A percentile compares a stretch with the other conserved stretches of the same genome.
phyloP scores from a whole-genome alignment of 2,113 vertebrate genomes.

The Barnardius zonarius region DNA sequence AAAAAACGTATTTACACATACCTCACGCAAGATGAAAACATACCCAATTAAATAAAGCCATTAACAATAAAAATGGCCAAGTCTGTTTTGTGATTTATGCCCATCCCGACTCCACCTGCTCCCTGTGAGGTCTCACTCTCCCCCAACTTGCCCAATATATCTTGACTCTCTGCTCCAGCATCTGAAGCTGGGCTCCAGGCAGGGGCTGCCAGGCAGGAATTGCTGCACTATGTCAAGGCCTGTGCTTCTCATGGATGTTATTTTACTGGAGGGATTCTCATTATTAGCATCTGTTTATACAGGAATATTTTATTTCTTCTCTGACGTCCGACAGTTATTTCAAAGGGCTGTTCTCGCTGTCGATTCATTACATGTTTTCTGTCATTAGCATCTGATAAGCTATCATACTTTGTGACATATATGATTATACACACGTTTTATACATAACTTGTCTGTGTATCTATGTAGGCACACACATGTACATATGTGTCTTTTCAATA shows the following conservation, averaged over 20 bases:
- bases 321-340: neutral
- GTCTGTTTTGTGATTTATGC: neutral
- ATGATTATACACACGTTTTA: neutral
- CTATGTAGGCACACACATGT: accelerated
- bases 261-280: neutral
- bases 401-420: neutral
- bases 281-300: neutral
- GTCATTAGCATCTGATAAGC: neutral
- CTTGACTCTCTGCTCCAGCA: neutral
- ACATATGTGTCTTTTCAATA: neutral
- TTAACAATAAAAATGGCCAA: neutral
- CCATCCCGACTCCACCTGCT: neutral
- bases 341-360: neutral
- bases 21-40: neutral
- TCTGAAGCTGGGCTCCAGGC: neutral
- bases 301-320: neutral
- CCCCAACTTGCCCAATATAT: neutral
- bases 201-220: neutral
- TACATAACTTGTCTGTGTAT: neutral
- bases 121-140: neutral
- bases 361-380: neutral
- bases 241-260: neutral
- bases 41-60: neutral
- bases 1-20: neutral
- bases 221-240: neutral